Base-by-base conservation (phyloP, 1,140 invertebrate species). In the Brachionus rotundiformis region DNA sequence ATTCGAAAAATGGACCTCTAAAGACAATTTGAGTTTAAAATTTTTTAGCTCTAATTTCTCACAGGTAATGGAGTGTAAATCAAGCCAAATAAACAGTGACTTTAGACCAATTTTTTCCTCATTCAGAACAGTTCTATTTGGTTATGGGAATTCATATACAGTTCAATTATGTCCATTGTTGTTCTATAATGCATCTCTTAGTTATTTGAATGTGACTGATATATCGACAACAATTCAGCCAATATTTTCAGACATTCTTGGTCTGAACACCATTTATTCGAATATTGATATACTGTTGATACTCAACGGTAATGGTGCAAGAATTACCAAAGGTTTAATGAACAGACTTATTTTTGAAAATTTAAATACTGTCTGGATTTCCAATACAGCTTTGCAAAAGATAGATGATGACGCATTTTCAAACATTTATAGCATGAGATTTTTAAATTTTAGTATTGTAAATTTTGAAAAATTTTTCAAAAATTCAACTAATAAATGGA, bases 401-500 rank as follows among this genome's bases (percentile, higher is more conserved):
- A 68, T 68, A n/a, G 63, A 68, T 33, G 63, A 68, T 36, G 31
- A 68, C 2, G 31, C 63, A 36, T 68, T 68, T 23, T 16, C 3
- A 3, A 16, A 68, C 11, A 68, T 68, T 19, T 6, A 33, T 4
- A 68, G 36, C 36, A n/a, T 68, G 16, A 23, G 29, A 19, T 68
- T 41, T 41, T 68, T 68, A 68, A 68, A 68, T 68, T 68, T 68
- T 19, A 68, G 63, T 23, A 68, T 68, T 36, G 16, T 68, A 0
- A 68, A 68, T 7, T 68, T 68, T 68, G 4, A 41, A 0, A 33
- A 36, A 6, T 68, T 68, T 68, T 33, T 68, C 8, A 33, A 36
- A 19, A 73, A 73, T 44, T 73, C 68, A 25, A 73, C 36, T 2
- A 73, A 73, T 5, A 73, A 73, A 73, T 73, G 68, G 68, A 73